Percentiles rank a stretch among this genome's conserved stretches.
Conservation (phyloP, 2,113 vertebrate species). For the Oplegnathus fasciatus region DNA sequence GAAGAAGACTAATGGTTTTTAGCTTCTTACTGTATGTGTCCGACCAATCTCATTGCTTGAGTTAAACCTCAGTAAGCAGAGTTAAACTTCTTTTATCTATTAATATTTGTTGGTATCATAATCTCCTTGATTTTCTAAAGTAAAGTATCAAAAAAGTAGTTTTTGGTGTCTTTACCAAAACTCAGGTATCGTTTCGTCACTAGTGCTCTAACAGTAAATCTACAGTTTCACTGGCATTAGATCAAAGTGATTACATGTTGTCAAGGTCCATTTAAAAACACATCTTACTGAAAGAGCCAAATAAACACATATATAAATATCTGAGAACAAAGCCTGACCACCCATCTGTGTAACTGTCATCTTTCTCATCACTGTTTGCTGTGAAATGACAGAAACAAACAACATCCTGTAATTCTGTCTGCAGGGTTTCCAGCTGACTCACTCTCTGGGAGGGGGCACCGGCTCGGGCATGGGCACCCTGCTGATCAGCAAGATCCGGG, state of each 20-base stretch:
- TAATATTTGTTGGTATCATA: too few species aligned
- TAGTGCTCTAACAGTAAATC: not conserved
- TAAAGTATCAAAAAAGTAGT: too few species aligned
- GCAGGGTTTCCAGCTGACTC: conserved; percentile 75
- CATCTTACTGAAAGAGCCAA: too few species aligned
- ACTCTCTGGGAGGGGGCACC: conserved; percentile 79
- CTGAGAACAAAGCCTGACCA: not conserved
- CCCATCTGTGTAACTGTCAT: not conserved
- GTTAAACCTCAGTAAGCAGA: too few species aligned
- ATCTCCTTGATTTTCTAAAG: too few species aligned
- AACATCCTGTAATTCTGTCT: not conserved
- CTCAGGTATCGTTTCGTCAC: too few species aligned
- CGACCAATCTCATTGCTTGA: not conserved
- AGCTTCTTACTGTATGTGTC: not conserved
- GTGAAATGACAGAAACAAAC: not conserved
- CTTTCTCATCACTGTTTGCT: not conserved
- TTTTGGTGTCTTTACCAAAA: too few species aligned
- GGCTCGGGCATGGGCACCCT: conserved; percentile 96
- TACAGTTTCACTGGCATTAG: not conserved
- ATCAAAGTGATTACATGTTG: not conserved
- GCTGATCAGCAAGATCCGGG: conserved; percentile 95
- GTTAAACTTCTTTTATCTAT: too few species aligned
- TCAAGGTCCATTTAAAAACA: too few species aligned
- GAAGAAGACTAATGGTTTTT: not conserved
- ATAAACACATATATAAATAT: not conserved